A percentile compares a stretch with the other conserved stretches of the same genome.
These are phyloP conservation scores for Caenorhabditis drosophilae DNA, from an alignment of 2,888 invertebrate genomes.

Conservation along the genomic window DNA sequence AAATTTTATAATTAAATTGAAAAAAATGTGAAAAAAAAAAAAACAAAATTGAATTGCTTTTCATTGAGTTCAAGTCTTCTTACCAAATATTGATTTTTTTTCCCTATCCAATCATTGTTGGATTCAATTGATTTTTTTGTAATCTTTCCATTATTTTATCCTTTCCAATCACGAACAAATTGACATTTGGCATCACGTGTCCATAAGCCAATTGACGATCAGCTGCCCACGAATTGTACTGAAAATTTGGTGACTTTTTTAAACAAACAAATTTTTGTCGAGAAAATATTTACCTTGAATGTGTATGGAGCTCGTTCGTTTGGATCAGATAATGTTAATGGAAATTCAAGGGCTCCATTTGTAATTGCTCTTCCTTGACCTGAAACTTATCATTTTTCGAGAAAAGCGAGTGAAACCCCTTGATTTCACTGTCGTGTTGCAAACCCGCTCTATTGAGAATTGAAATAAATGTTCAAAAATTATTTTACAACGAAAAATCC, in stretches of 20 bases:
- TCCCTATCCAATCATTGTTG: constrained; percentile 57
- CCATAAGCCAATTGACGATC: constrained; percentile 44
- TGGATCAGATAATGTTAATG: constrained; percentile 35
- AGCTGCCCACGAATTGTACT: constrained; percentile 27
- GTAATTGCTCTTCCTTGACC: constrained; percentile 26
- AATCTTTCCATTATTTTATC: constrained; percentile 54
- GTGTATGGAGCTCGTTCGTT: constrained; percentile 28
- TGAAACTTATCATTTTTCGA: neutral
- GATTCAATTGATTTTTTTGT: constrained; percentile 49
- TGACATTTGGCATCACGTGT: constrained; percentile 55
- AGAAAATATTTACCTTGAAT: constrained; percentile 16
- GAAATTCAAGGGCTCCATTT: constrained; percentile 29
- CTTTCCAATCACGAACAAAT: constrained; percentile 46
- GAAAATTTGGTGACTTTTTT: neutral
- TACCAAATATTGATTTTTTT: too few relatives aligned
- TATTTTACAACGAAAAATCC: too few relatives aligned
- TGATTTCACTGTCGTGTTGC: too few relatives aligned
- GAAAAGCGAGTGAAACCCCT: too few relatives aligned
- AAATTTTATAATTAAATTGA: too few relatives aligned
- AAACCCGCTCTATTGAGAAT: too few relatives aligned
- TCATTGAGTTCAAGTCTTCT: neutral
- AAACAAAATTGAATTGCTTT: neutral
- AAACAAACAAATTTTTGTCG: too few relatives aligned
- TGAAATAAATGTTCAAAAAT: too few relatives aligned
- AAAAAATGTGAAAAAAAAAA: too few relatives aligned